phyloP scores from a whole-genome alignment of 2,888 invertebrate species.

The Apamea monoglypha region DNA sequence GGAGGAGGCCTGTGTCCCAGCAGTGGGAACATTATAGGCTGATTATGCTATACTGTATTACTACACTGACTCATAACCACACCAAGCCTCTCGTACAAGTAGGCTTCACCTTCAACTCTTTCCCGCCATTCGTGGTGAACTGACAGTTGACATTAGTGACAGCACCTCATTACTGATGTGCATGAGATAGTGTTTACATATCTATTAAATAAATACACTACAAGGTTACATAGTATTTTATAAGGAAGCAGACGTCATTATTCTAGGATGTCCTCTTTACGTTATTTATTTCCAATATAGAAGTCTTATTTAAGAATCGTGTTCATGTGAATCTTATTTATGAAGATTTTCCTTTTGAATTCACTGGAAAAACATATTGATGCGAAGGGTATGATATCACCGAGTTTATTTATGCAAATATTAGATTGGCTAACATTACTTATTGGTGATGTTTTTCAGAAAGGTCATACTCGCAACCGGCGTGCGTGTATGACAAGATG shows the following conservation, averaged over 20 bases:
- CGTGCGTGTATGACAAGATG: neutral
- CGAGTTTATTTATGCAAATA: conserved; percentile 1
- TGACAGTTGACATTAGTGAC: too few relatives aligned
- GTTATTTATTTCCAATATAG: neutral
- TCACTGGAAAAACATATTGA: neutral
- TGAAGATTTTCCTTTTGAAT: conserved; percentile 2
- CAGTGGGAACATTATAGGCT: too few relatives aligned
- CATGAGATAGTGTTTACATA: too few relatives aligned
- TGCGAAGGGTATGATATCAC: neutral
- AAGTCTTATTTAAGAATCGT: neutral
- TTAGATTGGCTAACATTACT: neutral
- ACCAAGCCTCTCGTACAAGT: too few relatives aligned
- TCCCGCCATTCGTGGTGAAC: too few relatives aligned
- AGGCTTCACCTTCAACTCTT: too few relatives aligned
- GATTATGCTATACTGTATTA: too few relatives aligned
- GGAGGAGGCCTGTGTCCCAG: too few relatives aligned
- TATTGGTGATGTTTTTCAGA: neutral
- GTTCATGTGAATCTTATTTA: neutral
- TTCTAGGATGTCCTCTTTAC: neutral
- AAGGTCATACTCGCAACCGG: neutral
- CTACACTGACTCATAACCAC: too few relatives aligned
- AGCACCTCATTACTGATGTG: too few relatives aligned
- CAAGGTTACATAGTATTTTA: neutral
- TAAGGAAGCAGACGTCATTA: neutral
- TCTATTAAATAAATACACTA: too few relatives aligned